Percentiles rank a stretch among this genome's conserved stretches.
These are phyloP conservation scores for Oreochromis spilurus DNA, from an alignment of 2,113 vertebrate species.

Conservation along the genomic window DNA sequence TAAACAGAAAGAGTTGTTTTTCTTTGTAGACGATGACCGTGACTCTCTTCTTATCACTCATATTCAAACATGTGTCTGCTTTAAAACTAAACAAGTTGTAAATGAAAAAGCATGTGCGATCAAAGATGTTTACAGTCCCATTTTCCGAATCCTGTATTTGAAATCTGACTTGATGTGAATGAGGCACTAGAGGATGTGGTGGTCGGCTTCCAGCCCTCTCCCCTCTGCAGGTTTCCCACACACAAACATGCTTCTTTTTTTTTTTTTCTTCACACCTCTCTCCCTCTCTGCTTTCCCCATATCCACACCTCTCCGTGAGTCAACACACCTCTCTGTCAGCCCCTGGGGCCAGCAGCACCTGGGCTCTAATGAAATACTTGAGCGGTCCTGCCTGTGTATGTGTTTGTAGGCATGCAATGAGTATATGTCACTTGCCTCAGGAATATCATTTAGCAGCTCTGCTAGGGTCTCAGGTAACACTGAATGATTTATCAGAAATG, in stretches of 20 bases:
- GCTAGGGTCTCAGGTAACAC: constrained; percentile 1
- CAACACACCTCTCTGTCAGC: constrained; percentile 42
- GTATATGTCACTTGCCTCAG: background rate
- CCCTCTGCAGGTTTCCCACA: background rate
- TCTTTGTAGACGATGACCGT: background rate
- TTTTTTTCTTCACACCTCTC: background rate
- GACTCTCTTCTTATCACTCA: background rate
- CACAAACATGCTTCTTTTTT: background rate
- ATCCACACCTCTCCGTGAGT: constrained; percentile 27
- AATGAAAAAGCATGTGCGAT: background rate
- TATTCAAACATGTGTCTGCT: background rate
- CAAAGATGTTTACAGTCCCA: constrained; percentile 1
- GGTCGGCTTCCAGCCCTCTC: background rate
- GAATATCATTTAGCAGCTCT: constrained; percentile 18
- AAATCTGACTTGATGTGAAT: background rate
- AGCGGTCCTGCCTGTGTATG: constrained; percentile 10
- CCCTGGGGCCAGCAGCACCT: constrained; percentile 55
- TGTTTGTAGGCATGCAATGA: constrained; percentile 4
- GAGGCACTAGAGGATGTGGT: background rate
- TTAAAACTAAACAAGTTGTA: background rate
- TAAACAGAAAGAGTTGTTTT: background rate
- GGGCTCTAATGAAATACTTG: constrained; percentile 61
- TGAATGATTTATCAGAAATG: constrained; percentile 30
- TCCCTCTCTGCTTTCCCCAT: constrained; percentile 8
- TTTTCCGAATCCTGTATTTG: background rate